These are phyloP conservation scores for Trissolcus japonicus DNA, from an alignment of 2,888 invertebrate species.

Conservation along the genomic window DNA sequence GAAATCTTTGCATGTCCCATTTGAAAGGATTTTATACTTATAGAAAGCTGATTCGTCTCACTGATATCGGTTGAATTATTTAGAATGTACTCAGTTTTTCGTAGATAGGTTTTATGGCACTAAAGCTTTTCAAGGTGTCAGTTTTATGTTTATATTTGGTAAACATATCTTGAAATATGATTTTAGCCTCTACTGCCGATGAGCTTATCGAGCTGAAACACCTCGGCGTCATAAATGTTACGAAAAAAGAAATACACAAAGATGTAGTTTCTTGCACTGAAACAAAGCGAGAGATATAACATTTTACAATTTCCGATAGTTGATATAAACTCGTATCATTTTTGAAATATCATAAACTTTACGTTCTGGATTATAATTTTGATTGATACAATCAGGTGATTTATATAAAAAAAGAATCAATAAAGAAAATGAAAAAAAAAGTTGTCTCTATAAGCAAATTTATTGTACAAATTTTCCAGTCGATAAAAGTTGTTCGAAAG, in stretches of 20 bases:
- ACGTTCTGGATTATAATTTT: too few relatives aligned
- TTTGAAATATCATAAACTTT: too few relatives aligned
- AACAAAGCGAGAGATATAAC: too few relatives aligned
- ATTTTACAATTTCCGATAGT: too few relatives aligned
- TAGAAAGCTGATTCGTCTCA: constrained; percentile 5
- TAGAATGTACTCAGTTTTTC: constrained; percentile 4
- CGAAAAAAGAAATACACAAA: background rate
- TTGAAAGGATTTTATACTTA: constrained; percentile 5
- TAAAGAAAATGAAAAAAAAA: too few relatives aligned
- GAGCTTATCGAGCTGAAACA: constrained; percentile 1
- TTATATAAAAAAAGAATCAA: too few relatives aligned
- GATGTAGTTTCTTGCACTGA: too few relatives aligned
- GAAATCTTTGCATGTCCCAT: constrained; percentile 3
- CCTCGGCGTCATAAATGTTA: background rate
- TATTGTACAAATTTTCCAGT: too few relatives aligned
- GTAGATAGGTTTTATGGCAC: constrained; percentile 5
- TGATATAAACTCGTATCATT: too few relatives aligned
- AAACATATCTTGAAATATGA: constrained; percentile 6
- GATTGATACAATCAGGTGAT: too few relatives aligned
- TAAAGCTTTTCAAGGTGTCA: constrained; percentile 2
- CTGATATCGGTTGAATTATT: constrained; percentile 5
- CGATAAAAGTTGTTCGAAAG: too few relatives aligned
- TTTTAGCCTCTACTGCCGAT: constrained; percentile 1
- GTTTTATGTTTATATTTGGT: constrained; percentile 7
- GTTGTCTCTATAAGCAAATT: too few relatives aligned